These are phyloP conservation scores for Lucilia sericata DNA, from an alignment of 1,140 invertebrate species.

Conservation along the genomic window DNA sequence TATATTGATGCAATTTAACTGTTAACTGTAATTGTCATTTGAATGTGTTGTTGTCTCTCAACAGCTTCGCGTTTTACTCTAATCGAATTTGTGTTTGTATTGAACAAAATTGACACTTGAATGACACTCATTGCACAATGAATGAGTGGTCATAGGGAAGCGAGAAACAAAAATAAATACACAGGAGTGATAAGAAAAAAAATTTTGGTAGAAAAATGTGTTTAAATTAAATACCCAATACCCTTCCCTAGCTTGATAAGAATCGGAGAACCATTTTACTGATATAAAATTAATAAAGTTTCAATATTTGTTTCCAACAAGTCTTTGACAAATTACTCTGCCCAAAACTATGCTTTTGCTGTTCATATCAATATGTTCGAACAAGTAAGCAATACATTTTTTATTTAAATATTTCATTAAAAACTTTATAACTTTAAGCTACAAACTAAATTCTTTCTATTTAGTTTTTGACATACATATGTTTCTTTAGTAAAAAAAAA, in stretches of 20 bases:
- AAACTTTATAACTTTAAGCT: not conserved
- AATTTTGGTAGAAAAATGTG: not conserved
- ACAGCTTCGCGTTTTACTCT: slow-evolving; percentile 17
- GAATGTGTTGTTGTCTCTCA: slow-evolving; percentile 26
- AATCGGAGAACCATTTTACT: too few species aligned
- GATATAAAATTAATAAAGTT: too few species aligned
- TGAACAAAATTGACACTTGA: slow-evolving; percentile 11
- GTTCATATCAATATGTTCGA: slow-evolving; percentile 10
- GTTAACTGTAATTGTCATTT: slow-evolving; percentile 17
- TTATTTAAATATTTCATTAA: not conserved
- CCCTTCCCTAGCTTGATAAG: too few species aligned
- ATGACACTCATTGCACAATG: slow-evolving; percentile 19
- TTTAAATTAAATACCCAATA: too few species aligned
- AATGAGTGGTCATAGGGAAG: not conserved
- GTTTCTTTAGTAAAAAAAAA: too few species aligned
- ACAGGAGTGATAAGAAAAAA: not conserved
- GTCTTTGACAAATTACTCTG: too few species aligned
- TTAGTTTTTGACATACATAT: not conserved
- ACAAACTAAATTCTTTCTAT: not conserved
- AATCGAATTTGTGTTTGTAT: slow-evolving; percentile 12
- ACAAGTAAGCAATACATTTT: slow-evolving; percentile 21
- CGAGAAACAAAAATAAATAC: not conserved
- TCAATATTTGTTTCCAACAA: too few species aligned
- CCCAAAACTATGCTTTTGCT: not conserved
- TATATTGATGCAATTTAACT: slow-evolving; percentile 8